Conservation (phyloP, 2,888 invertebrate species). For the Chirona hameri region DNA sequence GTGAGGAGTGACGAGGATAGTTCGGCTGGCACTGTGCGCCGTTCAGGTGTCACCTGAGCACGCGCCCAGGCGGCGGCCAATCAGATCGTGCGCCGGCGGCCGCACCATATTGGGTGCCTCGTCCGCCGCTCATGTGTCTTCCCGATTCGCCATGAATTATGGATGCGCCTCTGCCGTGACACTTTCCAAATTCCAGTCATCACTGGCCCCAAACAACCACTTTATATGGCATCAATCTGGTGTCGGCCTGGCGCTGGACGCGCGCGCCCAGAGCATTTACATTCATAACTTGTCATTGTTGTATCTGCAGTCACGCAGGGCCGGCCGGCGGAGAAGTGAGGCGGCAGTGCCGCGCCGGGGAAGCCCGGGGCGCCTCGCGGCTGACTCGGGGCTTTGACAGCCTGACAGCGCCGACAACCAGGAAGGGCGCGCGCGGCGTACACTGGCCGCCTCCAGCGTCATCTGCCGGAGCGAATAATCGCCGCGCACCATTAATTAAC, state of each 20-base stretch:
- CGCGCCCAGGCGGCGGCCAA: neutral
- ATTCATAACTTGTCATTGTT: constrained; percentile 27
- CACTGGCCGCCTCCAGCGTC: neutral
- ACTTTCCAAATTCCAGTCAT: constrained; percentile 29
- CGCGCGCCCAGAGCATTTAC: neutral
- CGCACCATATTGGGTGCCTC: neutral
- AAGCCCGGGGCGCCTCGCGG: neutral
- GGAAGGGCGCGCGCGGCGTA: neutral
- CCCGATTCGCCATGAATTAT: constrained; percentile 1
- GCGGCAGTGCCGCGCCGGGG: neutral
- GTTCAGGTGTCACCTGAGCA: no score
- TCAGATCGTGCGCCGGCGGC: neutral
- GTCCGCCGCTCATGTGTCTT: constrained; percentile 2
- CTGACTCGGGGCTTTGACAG: neutral
- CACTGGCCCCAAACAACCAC: neutral
- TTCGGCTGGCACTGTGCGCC: no score
- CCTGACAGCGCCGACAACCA: neutral
- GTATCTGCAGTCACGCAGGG: neutral
- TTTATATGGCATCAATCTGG: constrained; percentile 29
- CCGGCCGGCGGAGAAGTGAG: neutral
- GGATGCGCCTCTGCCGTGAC: constrained; percentile 5
- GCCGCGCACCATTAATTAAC: neutral
- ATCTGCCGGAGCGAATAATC: neutral
- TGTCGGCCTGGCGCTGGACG: neutral
- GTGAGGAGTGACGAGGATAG: no score